Evolutionary conservation across 2,888 invertebrate species (phyloP).

Genomic region (Nycteola revayana): DNA sequence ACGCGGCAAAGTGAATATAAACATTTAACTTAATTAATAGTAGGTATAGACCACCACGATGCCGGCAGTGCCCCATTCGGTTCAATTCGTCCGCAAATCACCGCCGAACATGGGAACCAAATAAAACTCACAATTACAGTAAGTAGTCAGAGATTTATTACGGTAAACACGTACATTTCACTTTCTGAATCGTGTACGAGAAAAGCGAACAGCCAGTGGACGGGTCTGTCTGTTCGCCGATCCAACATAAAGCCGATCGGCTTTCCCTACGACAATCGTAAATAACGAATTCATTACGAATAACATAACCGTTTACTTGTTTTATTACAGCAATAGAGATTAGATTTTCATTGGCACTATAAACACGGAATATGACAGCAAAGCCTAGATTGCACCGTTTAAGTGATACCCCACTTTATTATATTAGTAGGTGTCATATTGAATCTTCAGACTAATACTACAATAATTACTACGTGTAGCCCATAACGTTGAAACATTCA

Average conservation of each 20-base stretch:
- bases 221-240: conserved; percentile 38
- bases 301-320: conserved; percentile 50
- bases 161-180: conserved; percentile 59
- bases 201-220: conserved; percentile 56
- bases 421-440: conserved; percentile 21
- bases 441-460: conserved; percentile 14
- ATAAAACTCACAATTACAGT: conserved; percentile 39
- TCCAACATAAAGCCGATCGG: conserved; percentile 31
- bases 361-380: conserved; percentile 12
- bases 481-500: no score
- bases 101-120: conserved; percentile 30
- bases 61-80: no score
- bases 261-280: conserved; percentile 63
- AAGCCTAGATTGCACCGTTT: conserved; percentile 24
- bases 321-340: conserved; percentile 30
- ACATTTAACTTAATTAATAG: no score
- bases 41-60: no score
- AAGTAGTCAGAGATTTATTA: conserved; percentile 57
- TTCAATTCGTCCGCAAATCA: conserved; percentile 3
- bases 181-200: conserved; percentile 66
- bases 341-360: conserved; percentile 43
- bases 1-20: no score
- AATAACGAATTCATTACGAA: conserved; percentile 64
- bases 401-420: conserved; percentile 17
- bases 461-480: no score